Evolutionary conservation across 2,797 vertebrate genomes (phyloP), one percentile per base, ranked within the genome.

Genomic region (Glyptemys insculpta): DNA sequence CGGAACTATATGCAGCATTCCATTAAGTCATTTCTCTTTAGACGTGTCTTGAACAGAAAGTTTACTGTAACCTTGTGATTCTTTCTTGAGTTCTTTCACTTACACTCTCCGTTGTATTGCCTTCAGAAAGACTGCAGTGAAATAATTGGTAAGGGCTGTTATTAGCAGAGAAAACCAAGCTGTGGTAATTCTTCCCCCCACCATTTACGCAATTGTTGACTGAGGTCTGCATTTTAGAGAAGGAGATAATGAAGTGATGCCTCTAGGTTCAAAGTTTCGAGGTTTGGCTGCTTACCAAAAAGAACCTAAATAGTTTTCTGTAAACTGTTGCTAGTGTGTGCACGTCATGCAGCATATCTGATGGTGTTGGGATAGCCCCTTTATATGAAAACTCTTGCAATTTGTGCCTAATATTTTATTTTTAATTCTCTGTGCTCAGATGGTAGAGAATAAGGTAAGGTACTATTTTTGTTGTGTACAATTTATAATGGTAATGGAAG

Each of bases 61-160:
- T 95, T 95, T 83, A 41, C 79, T 90, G 47, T 80, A 85, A 57
- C 44, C 50, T 86, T 47, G 41, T 87, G 59, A 86, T 95, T 95
- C 82, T 95, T 87, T 90, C 82, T n/a, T 0, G 59, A 8, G 41
- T 78, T 92, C 47, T 90, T 91, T 47, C 82, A 86, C 72, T 87
- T 62, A 83, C 85, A 83, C 79, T 83, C 8, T 56, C 0, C 49
- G 86, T 90, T 79, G 83, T 79, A 82, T 86, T 91, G 96, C 94
- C 56, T 86, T 95, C 49, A 31, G 96, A 96, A 98, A 96, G 96
- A 97, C 97, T 98, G 97, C 97, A 97, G 88, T 97, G 98, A 97
- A 98, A 96, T 94, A 74, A 89, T 87, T 91, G 79, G 89, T 86
- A 94, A 82, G 91, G 90, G 88, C 82, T 92, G 68, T 96, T 82